A percentile compares a stretch with the other conserved stretches of the same genome.
Evolutionary conservation across 2,797 vertebrate genomes (phyloP).

Genomic region (Picus viridis): DNA sequence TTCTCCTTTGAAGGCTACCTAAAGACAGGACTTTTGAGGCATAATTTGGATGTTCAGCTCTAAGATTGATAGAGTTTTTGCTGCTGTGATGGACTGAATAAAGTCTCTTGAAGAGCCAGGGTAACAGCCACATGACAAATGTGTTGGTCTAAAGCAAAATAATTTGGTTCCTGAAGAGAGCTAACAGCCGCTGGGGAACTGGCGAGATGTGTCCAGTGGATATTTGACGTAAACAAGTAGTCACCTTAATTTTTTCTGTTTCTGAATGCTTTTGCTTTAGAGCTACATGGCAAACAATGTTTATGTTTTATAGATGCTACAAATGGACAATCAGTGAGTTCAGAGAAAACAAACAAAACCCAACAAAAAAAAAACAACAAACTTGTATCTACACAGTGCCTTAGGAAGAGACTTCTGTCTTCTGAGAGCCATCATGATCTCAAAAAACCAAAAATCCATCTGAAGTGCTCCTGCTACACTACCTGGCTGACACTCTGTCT

Average conservation of each 20-base stretch:
- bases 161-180: neutral
- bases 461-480: neutral
- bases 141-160: neutral
- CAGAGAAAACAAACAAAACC: neutral
- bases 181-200: neutral
- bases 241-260: neutral
- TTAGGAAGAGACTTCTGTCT: neutral
- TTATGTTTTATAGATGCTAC: neutral
- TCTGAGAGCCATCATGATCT: neutral
- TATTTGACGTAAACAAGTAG: neutral
- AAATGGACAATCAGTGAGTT: neutral
- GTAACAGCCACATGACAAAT: neutral
- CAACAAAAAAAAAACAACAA: no score
- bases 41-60: neutral
- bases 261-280: neutral
- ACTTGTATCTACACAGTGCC: neutral
- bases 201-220: accelerated
- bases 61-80: neutral
- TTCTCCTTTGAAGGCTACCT: neutral
- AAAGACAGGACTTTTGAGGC: neutral
- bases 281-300: neutral
- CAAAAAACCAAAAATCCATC: neutral
- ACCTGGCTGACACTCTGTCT: neutral
- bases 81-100: neutral
- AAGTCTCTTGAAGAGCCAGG: neutral